phyloP scores from a whole-genome alignment of 2,888 invertebrate species.

The Tiliacea aurago region DNA sequence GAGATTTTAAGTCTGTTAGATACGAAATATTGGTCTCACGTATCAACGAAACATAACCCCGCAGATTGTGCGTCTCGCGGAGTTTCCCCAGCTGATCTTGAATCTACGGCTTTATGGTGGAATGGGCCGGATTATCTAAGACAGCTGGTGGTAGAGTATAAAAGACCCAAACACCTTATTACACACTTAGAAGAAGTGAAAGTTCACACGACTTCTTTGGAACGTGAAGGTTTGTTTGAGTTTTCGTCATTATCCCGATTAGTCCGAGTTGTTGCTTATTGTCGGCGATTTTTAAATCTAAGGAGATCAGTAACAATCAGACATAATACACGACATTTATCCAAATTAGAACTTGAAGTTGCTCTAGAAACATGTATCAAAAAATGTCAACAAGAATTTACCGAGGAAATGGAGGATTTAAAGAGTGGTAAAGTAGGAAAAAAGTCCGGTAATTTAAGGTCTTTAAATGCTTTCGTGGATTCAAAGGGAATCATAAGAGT shows the following conservation, averaged over 20 bases:
- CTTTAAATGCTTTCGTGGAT: too few species aligned
- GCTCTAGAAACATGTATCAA: background rate
- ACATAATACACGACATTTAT: too few species aligned
- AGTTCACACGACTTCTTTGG: background rate
- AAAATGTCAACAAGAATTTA: slow-evolving; percentile 2
- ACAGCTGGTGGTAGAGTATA: too few species aligned
- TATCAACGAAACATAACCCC: too few species aligned
- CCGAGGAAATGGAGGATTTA: background rate
- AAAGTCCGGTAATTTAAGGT: background rate
- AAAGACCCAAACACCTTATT: too few species aligned
- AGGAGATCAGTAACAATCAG: background rate
- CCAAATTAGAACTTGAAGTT: background rate
- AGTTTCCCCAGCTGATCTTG: too few species aligned
- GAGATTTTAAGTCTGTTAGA: background rate
- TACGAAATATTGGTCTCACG: too few species aligned
- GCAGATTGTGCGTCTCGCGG: too few species aligned
- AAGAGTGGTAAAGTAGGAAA: background rate
- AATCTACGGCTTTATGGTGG: too few species aligned
- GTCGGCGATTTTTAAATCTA: background rate
- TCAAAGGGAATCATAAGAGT: too few species aligned
- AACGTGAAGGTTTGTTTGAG: background rate
- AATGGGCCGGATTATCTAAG: too few species aligned
- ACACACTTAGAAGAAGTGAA: too few species aligned
- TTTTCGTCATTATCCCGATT: background rate
- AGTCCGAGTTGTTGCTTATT: background rate